These are phyloP conservation scores for Caretta caretta DNA, from an alignment of 2,113 vertebrate species.

Conservation along the genomic window DNA sequence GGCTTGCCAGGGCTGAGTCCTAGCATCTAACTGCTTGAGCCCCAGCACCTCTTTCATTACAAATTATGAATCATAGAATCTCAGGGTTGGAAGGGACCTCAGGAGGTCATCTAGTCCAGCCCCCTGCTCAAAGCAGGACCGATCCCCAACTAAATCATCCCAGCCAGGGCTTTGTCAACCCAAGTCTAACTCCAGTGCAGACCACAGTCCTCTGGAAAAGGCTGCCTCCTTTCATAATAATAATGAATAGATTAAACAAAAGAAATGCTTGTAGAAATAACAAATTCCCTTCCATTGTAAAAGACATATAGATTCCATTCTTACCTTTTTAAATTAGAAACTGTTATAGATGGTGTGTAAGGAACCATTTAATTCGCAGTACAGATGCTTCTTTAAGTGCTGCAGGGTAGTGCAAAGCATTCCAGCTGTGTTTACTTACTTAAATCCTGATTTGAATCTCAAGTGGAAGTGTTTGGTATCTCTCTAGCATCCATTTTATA, in stretches of 20 bases:
- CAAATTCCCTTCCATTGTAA: not conserved
- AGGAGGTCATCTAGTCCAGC: no score
- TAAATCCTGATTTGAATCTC: not conserved
- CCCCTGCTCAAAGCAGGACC: no score
- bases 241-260: not conserved
- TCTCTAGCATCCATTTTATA: not conserved
- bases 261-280: not conserved
- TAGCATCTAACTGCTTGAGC: not conserved
- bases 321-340: not conserved
- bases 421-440: not conserved
- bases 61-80: not conserved
- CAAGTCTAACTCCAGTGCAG: not conserved
- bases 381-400: not conserved
- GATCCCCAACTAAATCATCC: no score
- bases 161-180: not conserved
- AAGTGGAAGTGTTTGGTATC: not conserved
- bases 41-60: not conserved
- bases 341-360: not conserved
- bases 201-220: not conserved
- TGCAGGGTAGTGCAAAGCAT: not conserved
- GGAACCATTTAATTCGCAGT: not conserved
- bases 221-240: not conserved
- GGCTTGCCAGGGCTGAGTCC: not conserved
- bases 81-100: no score
- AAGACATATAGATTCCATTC: not conserved